A percentile compares a stretch with the other conserved stretches of the same genome.
These are phyloP conservation scores for Hipposideros larvatus DNA, from an alignment of 2,797 vertebrate species.

Conservation along the genomic window DNA sequence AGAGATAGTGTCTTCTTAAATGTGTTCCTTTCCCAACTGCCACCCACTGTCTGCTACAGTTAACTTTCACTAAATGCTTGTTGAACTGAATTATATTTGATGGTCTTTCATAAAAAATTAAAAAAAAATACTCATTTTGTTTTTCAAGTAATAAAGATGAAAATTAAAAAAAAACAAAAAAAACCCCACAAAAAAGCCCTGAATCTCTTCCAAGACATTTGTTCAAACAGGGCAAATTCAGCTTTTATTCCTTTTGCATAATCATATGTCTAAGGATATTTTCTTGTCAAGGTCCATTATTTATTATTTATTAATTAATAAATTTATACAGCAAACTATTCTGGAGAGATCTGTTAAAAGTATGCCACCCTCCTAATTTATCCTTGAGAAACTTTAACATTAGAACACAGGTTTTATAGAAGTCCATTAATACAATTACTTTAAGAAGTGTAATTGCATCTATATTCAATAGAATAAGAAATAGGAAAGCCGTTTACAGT, in stretches of 20 bases:
- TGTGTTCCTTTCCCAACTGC: background rate
- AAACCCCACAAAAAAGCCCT: background rate
- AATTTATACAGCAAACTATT: background rate
- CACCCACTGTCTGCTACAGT: background rate
- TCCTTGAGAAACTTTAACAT: constrained; percentile 23
- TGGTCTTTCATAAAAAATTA: background rate
- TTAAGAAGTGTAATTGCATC: constrained; percentile 19
- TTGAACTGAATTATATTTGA: constrained; percentile 27
- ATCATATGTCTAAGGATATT: constrained; percentile 27
- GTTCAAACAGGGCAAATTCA: background rate
- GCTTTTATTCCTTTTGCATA: background rate
- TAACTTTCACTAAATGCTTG: background rate
- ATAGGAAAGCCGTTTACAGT: background rate
- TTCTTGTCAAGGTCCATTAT: background rate
- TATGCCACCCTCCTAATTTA: background rate
- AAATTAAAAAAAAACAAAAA: background rate
- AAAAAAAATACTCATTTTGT: constrained; percentile 43
- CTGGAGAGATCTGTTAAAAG: background rate
- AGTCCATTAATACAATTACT: background rate
- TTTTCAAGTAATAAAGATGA: constrained; percentile 55
- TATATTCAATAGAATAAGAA: background rate
- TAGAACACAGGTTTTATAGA: background rate
- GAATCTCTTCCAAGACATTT: constrained; percentile 54
- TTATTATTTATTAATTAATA: constrained; percentile 49
- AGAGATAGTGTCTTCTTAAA: background rate